These are phyloP conservation scores for Nyctereutes procyonoides DNA, from an alignment of 2,113 vertebrate genomes.

Conservation along the genomic window DNA sequence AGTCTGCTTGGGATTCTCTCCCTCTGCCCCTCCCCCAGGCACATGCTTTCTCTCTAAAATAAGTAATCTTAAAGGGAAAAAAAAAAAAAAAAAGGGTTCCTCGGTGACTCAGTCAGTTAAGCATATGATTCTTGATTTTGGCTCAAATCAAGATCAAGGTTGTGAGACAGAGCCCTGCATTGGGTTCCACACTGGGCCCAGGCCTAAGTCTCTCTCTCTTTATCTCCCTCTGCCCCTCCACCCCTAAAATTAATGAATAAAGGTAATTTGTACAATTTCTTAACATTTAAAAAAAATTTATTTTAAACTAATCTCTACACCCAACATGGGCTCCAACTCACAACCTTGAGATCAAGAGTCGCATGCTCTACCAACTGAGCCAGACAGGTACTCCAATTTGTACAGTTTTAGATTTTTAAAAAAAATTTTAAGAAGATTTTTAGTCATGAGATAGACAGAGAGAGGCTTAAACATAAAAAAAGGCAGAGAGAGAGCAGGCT, in stretches of 20 bases:
- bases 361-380: background rate
- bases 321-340: background rate
- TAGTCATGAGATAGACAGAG: too few species aligned
- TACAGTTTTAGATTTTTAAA: background rate
- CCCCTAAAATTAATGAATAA: too few species aligned
- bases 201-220: too few species aligned
- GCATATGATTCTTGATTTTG: background rate
- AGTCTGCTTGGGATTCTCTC: too few species aligned
- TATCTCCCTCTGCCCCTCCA: background rate
- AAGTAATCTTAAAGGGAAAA: too few species aligned
- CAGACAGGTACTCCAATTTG: background rate
- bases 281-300: background rate
- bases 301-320: background rate
- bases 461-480: too few species aligned
- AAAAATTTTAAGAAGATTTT: too few species aligned
- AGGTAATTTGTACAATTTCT: background rate
- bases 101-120: background rate
- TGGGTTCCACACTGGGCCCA: background rate
- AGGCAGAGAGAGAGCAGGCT: too few species aligned
- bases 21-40: too few species aligned
- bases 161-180: background rate
- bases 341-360: background rate
- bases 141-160: background rate
- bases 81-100: background rate
- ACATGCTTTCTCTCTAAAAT: too few species aligned